These are phyloP conservation scores for Gymnothorax reevesii DNA, from an alignment of 2,797 vertebrate species.

Conservation along the genomic window DNA sequence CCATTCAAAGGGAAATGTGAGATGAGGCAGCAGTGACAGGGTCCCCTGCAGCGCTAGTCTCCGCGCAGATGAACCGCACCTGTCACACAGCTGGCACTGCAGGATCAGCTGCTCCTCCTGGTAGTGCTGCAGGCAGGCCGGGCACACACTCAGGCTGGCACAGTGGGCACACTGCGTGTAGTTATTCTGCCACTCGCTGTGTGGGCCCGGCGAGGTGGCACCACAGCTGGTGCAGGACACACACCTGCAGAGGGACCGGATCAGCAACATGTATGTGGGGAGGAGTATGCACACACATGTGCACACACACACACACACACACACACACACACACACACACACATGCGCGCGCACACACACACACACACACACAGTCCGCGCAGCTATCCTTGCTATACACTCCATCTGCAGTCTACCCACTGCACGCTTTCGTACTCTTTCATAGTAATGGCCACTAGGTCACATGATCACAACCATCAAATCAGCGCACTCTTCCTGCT, in stretches of 20 bases:
- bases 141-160: constrained; percentile 84
- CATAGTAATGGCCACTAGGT: too few relatives aligned
- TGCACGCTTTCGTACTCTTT: too few relatives aligned
- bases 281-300: background rate
- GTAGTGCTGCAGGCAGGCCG: constrained; percentile 79
- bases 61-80: constrained; percentile 67
- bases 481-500: too few relatives aligned
- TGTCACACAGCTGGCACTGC: constrained; percentile 91
- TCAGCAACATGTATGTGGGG: too few relatives aligned
- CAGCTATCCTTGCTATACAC: too few relatives aligned
- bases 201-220: constrained; percentile 83
- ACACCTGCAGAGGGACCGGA: constrained; percentile 75
- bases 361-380: background rate
- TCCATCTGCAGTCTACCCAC: too few relatives aligned
- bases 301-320: background rate
- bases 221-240: constrained; percentile 94
- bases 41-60: background rate
- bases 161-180: constrained; percentile 94
- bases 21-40: too few relatives aligned
- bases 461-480: too few relatives aligned
- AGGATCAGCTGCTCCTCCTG: constrained; percentile 88
- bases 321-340: background rate
- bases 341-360: background rate
- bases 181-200: constrained; percentile 94
- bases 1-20: background rate